Conservation (phyloP, 2,113 vertebrate species). For the Nannobrachium achirus region DNA sequence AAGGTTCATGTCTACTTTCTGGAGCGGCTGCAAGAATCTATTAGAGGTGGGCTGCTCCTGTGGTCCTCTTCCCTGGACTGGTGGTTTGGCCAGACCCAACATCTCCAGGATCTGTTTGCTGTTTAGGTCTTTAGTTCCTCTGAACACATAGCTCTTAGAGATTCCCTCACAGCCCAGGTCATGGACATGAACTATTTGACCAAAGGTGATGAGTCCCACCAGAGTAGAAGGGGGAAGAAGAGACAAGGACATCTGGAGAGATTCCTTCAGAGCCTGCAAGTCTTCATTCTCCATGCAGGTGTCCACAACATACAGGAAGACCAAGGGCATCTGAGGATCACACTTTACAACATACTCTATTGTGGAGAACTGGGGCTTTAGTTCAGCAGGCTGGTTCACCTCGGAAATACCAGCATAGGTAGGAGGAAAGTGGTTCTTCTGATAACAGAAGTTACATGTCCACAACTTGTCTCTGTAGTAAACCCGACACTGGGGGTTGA, state of each 20-base stretch:
- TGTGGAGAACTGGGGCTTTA: constrained; percentile 96
- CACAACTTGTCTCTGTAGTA: constrained; percentile 98
- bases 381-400: constrained; percentile 95
- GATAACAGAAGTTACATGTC: constrained; percentile 99
- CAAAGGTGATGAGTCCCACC: constrained; percentile 97
- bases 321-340: constrained; percentile 96
- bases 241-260: constrained; percentile 97
- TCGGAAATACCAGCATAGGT: constrained; percentile 98
- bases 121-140: constrained; percentile 93
- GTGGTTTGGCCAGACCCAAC: constrained; percentile 91
- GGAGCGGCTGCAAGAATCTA: constrained; percentile 95
- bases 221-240: constrained; percentile 93
- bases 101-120: constrained; percentile 99
- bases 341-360: constrained; percentile 99
- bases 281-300: constrained; percentile 99
- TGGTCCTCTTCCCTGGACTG: constrained; percentile 86
- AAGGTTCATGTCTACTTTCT: constrained; percentile 99
- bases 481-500: constrained; percentile 97
- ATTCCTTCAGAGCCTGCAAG: constrained; percentile 96
- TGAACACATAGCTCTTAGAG: constrained; percentile 98
- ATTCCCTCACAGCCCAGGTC: constrained; percentile 97
- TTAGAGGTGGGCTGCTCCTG: constrained; percentile 90
- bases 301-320: constrained; percentile 98
- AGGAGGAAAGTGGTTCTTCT: constrained; percentile 98
- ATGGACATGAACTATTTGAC: constrained; percentile 97